Percentiles rank a stretch among this genome's conserved stretches.
These are phyloP conservation scores for Corythornis madagascariensis DNA, from an alignment of 2,113 vertebrate genomes.

Conservation along the genomic window DNA sequence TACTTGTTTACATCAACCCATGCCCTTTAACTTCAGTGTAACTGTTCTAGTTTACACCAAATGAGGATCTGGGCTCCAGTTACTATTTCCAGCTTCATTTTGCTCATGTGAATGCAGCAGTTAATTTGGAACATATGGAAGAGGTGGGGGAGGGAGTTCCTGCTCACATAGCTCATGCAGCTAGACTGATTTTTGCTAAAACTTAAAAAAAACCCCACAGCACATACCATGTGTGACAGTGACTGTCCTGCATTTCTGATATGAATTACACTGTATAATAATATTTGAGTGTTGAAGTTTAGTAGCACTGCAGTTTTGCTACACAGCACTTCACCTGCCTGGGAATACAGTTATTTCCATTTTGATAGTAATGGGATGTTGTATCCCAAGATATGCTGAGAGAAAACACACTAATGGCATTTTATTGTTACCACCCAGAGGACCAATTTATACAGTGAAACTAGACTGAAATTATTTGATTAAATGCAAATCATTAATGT, in stretches of 20 bases:
- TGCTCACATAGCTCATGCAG: constrained; percentile 19
- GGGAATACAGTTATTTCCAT: constrained; percentile 51
- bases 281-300: constrained; percentile 49
- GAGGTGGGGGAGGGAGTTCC: constrained; percentile 11
- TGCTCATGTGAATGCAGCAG: constrained; percentile 37
- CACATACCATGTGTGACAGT: neutral
- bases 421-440: constrained; percentile 47
- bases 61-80: constrained; percentile 6
- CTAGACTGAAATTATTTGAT: constrained; percentile 23
- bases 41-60: neutral
- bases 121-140: constrained; percentile 52
- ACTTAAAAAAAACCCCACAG: neutral
- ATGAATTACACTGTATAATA: neutral
- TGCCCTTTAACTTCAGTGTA: neutral
- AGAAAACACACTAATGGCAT: constrained; percentile 34
- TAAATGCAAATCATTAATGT: constrained; percentile 45
- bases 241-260: constrained; percentile 3
- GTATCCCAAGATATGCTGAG: constrained; percentile 21
- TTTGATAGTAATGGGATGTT: constrained; percentile 52
- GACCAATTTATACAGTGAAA: constrained; percentile 28
- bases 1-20: neutral
- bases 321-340: constrained; percentile 23
- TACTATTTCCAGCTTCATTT: constrained; percentile 50
- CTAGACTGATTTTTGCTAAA: constrained; percentile 33
- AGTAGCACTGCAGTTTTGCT: neutral